Base-by-base conservation (phyloP, 2,888 invertebrate species). In the Himalopsyche tibetana region DNA sequence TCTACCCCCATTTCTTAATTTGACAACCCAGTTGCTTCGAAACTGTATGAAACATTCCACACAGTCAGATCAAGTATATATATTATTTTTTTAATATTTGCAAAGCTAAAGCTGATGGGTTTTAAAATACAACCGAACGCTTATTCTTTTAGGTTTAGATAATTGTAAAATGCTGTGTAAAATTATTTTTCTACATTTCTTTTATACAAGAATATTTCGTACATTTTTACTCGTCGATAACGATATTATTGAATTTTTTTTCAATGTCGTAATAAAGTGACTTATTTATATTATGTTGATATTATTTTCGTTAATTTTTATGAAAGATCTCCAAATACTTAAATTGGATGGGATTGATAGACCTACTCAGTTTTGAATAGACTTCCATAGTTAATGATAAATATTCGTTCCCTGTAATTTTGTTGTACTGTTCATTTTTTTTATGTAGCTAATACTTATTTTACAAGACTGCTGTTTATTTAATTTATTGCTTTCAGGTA, bases 401-500 rank as follows among this genome's bases (percentile, higher is more conserved):
- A 36, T 74, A 74, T 28, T 74, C 11, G 12, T 63, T 63, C 19
- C 63, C 28, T 63, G 51, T 63, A 19, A 63, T 74, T n/a, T 74
- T 74, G 38, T 74, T 74, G 36, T 74, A 74, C 28, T 74, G 36
- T 36, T 36, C 12, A 36, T 15, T 74, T 36, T n/a, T 74, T 74
- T 74, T 51, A 51, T 51, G 19, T 74, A 74, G 74, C 74, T 74
- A 38, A 74, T 74, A 74, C 74, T 74, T 74, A 74, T 74, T 36
- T 36, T 74, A 74, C 74, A 74, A 74, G 74, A 74, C 74, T 74
- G 74, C 74, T 74, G 74, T 74, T 74, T 74, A 74, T 74, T 74
- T 74, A 74, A 74, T 74, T 74, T 74, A 74, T 74, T 74, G 36
- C 74, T 74, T 74, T 74, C 74, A 74, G 74, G 74, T 74, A 74